Conservation (phyloP, 1,140 invertebrate genomes). For the Armadillidium nasatum region DNA sequence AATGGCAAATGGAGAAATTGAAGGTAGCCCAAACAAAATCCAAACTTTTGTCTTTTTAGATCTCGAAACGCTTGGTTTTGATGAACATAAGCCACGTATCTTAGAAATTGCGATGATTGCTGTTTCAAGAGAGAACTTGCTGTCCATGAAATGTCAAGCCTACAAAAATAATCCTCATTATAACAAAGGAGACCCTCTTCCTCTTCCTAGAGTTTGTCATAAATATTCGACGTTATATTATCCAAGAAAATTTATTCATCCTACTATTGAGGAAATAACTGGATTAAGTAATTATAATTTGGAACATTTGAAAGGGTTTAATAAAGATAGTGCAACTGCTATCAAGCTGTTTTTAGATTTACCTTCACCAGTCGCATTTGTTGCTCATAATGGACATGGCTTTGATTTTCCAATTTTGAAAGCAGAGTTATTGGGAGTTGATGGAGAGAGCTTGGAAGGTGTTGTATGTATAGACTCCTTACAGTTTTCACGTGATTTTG, state of each 20-base stretch:
- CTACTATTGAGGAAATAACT: not conserved
- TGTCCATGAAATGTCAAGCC: not conserved
- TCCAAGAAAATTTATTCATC: not conserved
- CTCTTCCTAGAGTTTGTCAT: not conserved
- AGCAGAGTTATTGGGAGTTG: not conserved
- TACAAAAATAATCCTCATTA: not conserved
- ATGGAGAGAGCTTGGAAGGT: not conserved
- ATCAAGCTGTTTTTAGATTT: not conserved
- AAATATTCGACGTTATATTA: not conserved
- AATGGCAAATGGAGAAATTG: not conserved
- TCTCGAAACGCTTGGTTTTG: not conserved
- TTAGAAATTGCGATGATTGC: not conserved
- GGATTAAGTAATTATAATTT: not conserved
- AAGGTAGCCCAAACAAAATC: not conserved
- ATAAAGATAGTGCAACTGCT: not conserved
- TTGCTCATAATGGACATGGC: not conserved
- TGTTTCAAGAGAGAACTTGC: not conserved
- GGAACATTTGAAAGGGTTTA: not conserved
- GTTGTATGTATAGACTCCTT: not conserved
- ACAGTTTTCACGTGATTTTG: not conserved
- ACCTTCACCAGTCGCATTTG: not conserved
- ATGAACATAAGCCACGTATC: not conserved
- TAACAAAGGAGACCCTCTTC: not conserved
- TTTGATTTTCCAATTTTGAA: slow-evolving; percentile 7
- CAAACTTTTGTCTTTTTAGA: slow-evolving; percentile 2